Percentiles rank a stretch among this genome's conserved stretches.
phyloP scores from a whole-genome alignment of 1,140 invertebrate genomes.

The Drosophila bocqueti region DNA sequence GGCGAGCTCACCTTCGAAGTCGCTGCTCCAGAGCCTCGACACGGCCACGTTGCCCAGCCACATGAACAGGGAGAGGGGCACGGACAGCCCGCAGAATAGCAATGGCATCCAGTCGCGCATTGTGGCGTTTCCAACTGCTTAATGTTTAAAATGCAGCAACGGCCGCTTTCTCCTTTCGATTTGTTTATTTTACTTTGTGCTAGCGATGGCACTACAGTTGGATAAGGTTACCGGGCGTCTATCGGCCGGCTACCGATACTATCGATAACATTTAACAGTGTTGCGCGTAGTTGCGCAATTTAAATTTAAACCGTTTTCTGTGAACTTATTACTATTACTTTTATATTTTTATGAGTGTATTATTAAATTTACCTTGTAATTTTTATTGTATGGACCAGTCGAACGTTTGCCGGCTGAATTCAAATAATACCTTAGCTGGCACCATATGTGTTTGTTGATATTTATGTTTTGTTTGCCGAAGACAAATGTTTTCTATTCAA shows the following conservation, averaged over 20 bases:
- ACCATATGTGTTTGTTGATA: background rate
- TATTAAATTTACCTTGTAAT: background rate
- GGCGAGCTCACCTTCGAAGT: constrained; percentile 47
- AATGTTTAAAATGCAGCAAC: constrained; percentile 9
- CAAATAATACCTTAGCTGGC: background rate
- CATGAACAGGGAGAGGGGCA: constrained; percentile 90
- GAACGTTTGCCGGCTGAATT: background rate
- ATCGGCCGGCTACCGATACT: background rate
- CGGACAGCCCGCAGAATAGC: constrained; percentile 88
- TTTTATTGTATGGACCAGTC: too few relatives aligned
- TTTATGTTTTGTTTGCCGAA: background rate
- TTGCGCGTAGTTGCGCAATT: background rate
- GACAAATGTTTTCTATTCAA: background rate
- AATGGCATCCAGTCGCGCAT: constrained; percentile 86
- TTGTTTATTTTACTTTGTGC: constrained; percentile 37
- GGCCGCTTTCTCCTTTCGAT: constrained; percentile 26
- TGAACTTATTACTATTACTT: background rate
- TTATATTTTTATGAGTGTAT: background rate
- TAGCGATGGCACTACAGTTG: constrained; percentile 5
- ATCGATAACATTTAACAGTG: background rate
- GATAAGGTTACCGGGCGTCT: background rate
- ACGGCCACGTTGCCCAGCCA: constrained; percentile 90
- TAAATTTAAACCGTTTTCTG: background rate
- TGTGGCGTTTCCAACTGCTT: background rate
- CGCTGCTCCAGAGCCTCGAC: constrained; percentile 86